phyloP scores from a whole-genome alignment of 2,113 vertebrate genomes.

The Drymodes brunneopygia region DNA sequence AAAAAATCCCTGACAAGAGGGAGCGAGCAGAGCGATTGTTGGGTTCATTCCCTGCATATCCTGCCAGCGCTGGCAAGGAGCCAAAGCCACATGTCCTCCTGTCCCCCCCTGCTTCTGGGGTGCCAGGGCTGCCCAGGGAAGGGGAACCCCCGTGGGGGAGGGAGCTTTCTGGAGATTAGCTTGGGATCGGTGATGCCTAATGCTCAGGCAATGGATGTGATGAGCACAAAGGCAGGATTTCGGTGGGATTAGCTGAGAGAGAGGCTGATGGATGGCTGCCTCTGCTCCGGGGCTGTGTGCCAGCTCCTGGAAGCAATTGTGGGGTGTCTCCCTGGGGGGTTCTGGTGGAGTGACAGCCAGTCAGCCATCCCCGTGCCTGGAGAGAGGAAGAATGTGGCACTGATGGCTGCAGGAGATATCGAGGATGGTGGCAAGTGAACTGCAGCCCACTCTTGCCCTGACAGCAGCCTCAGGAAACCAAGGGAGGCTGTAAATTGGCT shows the following conservation, averaged over 20 bases:
- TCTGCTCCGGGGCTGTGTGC: rapidly evolving
- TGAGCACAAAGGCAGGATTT: conserved; percentile 5
- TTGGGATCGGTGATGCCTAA: neutral
- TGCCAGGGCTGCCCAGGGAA: neutral
- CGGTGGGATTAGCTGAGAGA: neutral
- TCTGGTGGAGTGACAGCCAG: neutral
- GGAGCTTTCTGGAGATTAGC: neutral
- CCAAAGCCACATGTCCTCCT: neutral
- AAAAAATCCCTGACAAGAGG: neutral
- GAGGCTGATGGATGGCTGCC: neutral
- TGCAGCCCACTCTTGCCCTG: rapidly evolving
- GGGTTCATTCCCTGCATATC: neutral
- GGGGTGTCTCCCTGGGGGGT: neutral
- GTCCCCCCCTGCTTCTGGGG: neutral
- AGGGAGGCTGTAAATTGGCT: neutral
- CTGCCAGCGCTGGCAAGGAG: neutral
- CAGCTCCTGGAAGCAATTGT: neutral
- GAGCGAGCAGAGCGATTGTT: neutral
- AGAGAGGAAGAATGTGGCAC: neutral
- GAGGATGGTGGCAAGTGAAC: neutral
- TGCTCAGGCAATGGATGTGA: neutral
- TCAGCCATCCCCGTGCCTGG: rapidly evolving
- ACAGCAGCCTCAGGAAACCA: neutral
- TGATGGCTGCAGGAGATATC: neutral
- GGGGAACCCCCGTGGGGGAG: neutral